Evolutionary conservation across 2,113 vertebrate genomes (phyloP), one percentile per base, ranked within the genome.

Genomic region (Phoxinus phoxinus): DNA sequence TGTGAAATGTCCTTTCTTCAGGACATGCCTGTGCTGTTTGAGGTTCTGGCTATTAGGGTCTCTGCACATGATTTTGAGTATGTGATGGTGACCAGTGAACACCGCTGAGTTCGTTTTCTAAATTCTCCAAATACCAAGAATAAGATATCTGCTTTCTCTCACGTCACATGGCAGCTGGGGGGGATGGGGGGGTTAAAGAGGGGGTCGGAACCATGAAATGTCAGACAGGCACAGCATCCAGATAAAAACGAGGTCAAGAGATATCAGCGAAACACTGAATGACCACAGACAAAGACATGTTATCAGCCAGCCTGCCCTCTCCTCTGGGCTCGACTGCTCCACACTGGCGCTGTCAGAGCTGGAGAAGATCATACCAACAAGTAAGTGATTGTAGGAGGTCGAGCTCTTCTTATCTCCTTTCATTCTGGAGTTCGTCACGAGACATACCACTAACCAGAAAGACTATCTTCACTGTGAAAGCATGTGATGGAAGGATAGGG

Each of bases 231-330:
- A 71, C 67, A 71, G 67, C 46, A 71, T 48, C 48, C 21, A 73
- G 81, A 83, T 83, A 83, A 83, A 72, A 72, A 27, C 3, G 63
- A 73, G 81, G 81, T 83, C 81, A 58, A 69, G 67, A 83, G 81
- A 83, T 83, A 83, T 56, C 65, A 83, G 32, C 23, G 11, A 37
- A 83, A 83, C 30, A 71, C 30, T 73, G 65, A 83, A 72, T 73
- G 81, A 83, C 65, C 81, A 83, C 81, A 83, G 81, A 83, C 81
- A 83, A 71, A 72, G 81, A 23, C 65, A 5, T 35, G 65, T 25
- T 83, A 83, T 83, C 81, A 58, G 81, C 48, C 63, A 9, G 69
- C 69, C 80, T 82, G 61, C 63, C 44, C 59, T 25, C 41, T 69
- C 61, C 63, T 69, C 80, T 82, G 80, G 80, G 27, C 79, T 10